Evolutionary conservation across 2,888 invertebrate species (phyloP).

Genomic region (Lathronympha strigana): DNA sequence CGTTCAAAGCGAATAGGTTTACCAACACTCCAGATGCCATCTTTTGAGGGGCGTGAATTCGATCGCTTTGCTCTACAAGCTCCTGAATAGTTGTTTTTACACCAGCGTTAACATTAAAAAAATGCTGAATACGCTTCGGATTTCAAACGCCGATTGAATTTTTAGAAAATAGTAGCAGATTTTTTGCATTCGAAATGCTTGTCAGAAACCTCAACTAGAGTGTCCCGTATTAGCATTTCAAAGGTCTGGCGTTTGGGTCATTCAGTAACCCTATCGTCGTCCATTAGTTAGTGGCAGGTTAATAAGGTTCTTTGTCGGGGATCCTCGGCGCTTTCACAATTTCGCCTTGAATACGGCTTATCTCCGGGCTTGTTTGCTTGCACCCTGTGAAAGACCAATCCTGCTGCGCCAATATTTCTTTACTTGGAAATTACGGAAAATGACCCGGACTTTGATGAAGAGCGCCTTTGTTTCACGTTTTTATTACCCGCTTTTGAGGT

Average conservation of each 20-base stretch:
- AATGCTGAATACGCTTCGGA: not conserved
- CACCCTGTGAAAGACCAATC: conserved; percentile 63
- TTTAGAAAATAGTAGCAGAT: not conserved
- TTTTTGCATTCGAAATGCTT: not conserved
- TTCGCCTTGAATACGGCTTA: conserved; percentile 78
- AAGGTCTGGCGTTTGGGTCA: conserved; percentile 61
- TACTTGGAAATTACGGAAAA: conserved; percentile 68
- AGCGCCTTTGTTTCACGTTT: conserved; percentile 51
- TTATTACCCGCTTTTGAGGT: conserved; percentile 40
- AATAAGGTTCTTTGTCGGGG: conserved; percentile 78
- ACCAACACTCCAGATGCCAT: conserved; percentile 62
- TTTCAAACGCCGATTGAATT: not conserved
- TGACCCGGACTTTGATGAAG: conserved; percentile 52
- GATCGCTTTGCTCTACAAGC: conserved; percentile 60
- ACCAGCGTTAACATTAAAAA: conserved; percentile 13
- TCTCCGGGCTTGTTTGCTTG: conserved; percentile 74
- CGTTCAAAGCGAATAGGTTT: conserved; percentile 63
- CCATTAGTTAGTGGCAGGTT: conserved; percentile 78
- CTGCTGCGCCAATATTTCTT: conserved; percentile 68
- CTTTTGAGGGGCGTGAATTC: conserved; percentile 67
- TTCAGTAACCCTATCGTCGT: conserved; percentile 72
- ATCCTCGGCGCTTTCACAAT: conserved; percentile 72
- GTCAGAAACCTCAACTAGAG: conserved; percentile 60
- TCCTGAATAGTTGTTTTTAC: conserved; percentile 43
- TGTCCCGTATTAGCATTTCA: conserved; percentile 65